These are phyloP conservation scores for Eilema caniola DNA, from an alignment of 2,888 invertebrate species.

Conservation along the genomic window DNA sequence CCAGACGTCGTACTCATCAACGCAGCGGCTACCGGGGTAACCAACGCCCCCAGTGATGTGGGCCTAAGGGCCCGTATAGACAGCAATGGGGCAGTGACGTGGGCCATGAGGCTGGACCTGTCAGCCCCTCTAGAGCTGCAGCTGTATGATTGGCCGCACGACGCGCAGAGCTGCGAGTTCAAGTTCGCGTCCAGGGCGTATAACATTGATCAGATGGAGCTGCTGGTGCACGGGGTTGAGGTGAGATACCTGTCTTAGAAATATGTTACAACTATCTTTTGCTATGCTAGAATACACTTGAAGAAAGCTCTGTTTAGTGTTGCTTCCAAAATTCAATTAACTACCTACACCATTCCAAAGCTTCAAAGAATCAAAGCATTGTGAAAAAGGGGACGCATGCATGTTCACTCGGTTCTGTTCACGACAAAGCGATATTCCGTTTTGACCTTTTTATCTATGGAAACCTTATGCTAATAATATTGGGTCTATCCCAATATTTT, in stretches of 20 bases:
- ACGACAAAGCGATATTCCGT: no score
- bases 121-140: conserved; percentile 65
- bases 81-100: conserved; percentile 88
- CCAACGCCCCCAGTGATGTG: conserved; percentile 78
- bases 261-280: no score
- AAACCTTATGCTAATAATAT: no score
- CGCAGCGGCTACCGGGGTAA: conserved; percentile 88
- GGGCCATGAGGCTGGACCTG: conserved; percentile 67
- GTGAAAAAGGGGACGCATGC: no score
- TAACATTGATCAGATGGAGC: conserved; percentile 86
- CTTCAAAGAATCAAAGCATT: no score
- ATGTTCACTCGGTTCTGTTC: no score
- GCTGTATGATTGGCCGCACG: conserved; percentile 91
- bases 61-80: conserved; percentile 90
- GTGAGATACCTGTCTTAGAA: conserved; percentile 49
- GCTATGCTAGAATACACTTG: no score
- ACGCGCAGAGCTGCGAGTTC: conserved; percentile 89
- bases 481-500: no score
- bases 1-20: conserved; percentile 92
- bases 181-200: conserved; percentile 92
- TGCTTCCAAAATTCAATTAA: no score
- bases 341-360: no score
- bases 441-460: no score
- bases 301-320: no score
- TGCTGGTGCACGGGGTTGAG: conserved; percentile 57